Base-by-base conservation (phyloP, 2,888 invertebrate species). In the Lasioglossum lativentre region DNA sequence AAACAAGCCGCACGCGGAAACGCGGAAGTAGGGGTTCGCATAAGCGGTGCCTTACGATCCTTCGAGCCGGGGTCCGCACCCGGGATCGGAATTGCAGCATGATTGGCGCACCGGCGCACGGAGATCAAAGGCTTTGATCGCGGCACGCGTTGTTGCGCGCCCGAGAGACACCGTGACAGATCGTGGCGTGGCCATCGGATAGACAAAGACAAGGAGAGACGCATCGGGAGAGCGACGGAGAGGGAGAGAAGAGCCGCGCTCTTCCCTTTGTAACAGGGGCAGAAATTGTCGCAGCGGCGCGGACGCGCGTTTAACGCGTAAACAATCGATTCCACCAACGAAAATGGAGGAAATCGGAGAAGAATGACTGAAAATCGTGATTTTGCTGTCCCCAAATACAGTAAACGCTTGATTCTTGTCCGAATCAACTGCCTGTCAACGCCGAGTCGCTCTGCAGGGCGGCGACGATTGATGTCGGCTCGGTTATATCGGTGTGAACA, bases 271-370 rank as follows among this genome's bases (percentile, higher is more conserved):
- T 82, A 82, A 86, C 77, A 75, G 38, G 78, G 68, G 77, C 87
- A 91, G 86, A 86, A 90, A 90, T 88, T 91, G 86, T 82, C 84
- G 87, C 72, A 38, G 79, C 77, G 89, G 78, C 87, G 79, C 87
- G 79, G 79, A 82, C 77, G 72, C 75, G 75, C 83, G 81, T 83
- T 88, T 75, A 83, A 82, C 73, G 80, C 56, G 80, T 74, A 78
- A 83, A 80, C 83, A 78, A 72, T 56, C 74, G 47, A 27, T 12
- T 5, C 2, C 30, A 30, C 27, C 10, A 8, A 34, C 23, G 75
- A 79, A n/a, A 59, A 73, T 19, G n/a, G 30, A 5, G 23, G 59
- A 56, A 63, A 70, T 73, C 68, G 45, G 4, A 56, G 12, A 4
- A 56, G 8, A 56, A n/a, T n/a, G 10, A n/a, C 1, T 56, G 0